A percentile compares a stretch with the other conserved stretches of the same genome.
phyloP scores from a whole-genome alignment of 2,888 invertebrate species.

The Caenorhabditis macrosperma region DNA sequence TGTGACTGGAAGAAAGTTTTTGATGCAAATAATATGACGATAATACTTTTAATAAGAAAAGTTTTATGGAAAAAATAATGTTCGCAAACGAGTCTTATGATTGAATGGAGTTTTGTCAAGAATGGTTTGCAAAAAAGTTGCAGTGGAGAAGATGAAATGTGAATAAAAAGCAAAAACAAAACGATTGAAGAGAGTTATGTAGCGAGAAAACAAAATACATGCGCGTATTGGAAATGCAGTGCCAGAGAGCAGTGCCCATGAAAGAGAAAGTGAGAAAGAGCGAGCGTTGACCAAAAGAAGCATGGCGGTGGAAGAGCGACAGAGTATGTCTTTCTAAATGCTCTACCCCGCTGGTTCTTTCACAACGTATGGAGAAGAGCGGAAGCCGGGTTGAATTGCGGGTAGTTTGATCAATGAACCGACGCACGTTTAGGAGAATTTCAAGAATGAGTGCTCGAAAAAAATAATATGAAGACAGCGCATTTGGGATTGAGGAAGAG shows the following conservation, averaged over 20 bases:
- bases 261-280: conserved; percentile 18
- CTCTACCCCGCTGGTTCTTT: background rate
- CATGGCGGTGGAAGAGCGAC: background rate
- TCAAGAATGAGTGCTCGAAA: too few species aligned
- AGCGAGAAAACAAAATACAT: conserved; percentile 5
- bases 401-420: too few species aligned
- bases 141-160: too few species aligned
- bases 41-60: too few species aligned
- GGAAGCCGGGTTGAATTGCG: background rate
- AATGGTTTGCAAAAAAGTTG: too few species aligned
- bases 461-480: too few species aligned
- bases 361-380: background rate
- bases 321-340: background rate
- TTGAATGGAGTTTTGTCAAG: too few species aligned
- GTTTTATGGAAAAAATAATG: too few species aligned
- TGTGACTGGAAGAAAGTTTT: background rate
- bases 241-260: background rate
- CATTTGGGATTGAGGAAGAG: too few species aligned
- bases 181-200: background rate
- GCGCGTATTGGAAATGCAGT: background rate
- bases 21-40: background rate
- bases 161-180: background rate
- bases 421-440: too few species aligned
- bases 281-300: conserved; percentile 36
- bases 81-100: too few species aligned